Conservation (phyloP, 92 coral and sea anemone species). For the Phymanthus crucifer region DNA sequence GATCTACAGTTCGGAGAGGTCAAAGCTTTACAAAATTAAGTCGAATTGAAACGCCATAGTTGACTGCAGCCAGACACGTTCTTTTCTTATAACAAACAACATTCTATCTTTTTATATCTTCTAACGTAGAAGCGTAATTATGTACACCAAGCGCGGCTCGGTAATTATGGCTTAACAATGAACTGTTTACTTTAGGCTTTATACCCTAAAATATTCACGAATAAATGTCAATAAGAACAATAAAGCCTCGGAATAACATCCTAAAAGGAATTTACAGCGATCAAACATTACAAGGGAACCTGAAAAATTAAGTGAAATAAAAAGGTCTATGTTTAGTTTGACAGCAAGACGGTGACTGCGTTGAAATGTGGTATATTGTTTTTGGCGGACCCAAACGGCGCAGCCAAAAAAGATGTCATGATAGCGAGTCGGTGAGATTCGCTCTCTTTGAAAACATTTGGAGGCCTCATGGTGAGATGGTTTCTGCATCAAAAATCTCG, state of each 20-base stretch:
- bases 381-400: not conserved
- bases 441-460: slow-evolving; percentile 17
- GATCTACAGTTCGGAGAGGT: not conserved
- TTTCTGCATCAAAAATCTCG: slow-evolving; percentile 8
- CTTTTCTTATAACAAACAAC: not conserved
- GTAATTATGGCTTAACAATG: slow-evolving; percentile 29
- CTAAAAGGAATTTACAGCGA: slow-evolving; percentile 28
- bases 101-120: not conserved
- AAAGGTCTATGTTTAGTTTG: not conserved
- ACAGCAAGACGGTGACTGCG: not conserved
- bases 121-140: slow-evolving; percentile 6
- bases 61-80: slow-evolving; percentile 24
- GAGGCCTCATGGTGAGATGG: slow-evolving; percentile 29
- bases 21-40: slow-evolving; percentile 6
- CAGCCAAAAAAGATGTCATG: not conserved
- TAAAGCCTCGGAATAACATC: slow-evolving; percentile 22
- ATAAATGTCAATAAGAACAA: slow-evolving; percentile 25
- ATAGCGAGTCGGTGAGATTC: not conserved
- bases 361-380: slow-evolving; percentile 21
- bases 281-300: slow-evolving; percentile 18
- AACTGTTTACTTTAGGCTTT: slow-evolving; percentile 34
- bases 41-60: slow-evolving; percentile 5
- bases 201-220: slow-evolving; percentile 18
- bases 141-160: slow-evolving; percentile 16
- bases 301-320: not conserved